These are phyloP conservation scores for Tetranychus urticae DNA, from an alignment of 1,140 invertebrate species.

Conservation along the genomic window DNA sequence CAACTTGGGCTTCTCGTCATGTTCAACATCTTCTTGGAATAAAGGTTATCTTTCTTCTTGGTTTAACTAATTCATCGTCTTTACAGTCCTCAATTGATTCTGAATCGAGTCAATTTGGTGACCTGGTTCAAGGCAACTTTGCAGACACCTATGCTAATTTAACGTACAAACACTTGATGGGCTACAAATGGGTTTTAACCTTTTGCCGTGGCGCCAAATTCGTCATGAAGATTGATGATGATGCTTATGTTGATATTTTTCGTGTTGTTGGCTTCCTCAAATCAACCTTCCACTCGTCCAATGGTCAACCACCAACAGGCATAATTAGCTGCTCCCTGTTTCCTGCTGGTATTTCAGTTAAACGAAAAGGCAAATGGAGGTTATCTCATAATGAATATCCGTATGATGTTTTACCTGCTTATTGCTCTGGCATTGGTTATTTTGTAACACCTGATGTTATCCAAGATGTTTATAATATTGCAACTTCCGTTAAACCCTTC, in stretches of 20 bases:
- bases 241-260: slow-evolving; percentile 49
- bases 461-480: background rate
- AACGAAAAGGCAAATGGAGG: slow-evolving; percentile 10
- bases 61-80: slow-evolving; percentile 5
- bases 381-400: slow-evolving; percentile 9
- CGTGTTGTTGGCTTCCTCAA: slow-evolving; percentile 23
- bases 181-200: slow-evolving; percentile 42
- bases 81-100: slow-evolving; percentile 8
- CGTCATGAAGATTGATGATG: slow-evolving; percentile 68
- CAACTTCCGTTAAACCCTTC: background rate
- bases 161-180: slow-evolving; percentile 67
- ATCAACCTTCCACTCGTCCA: background rate
- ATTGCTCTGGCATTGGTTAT: slow-evolving; percentile 14
- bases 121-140: slow-evolving; percentile 33
- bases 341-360: slow-evolving; percentile 7
- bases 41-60: slow-evolving; percentile 18
- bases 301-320: background rate
- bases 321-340: slow-evolving; percentile 8
- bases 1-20: slow-evolving; percentile 16
- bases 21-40: slow-evolving; percentile 10
- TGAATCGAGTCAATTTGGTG: slow-evolving; percentile 16
- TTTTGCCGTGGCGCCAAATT: slow-evolving; percentile 36
- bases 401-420: slow-evolving; percentile 9
- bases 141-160: slow-evolving; percentile 54
- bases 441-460: slow-evolving; percentile 5